phyloP scores from a whole-genome alignment of 1,140 invertebrate genomes.

The Acyrthosiphon pisum region DNA sequence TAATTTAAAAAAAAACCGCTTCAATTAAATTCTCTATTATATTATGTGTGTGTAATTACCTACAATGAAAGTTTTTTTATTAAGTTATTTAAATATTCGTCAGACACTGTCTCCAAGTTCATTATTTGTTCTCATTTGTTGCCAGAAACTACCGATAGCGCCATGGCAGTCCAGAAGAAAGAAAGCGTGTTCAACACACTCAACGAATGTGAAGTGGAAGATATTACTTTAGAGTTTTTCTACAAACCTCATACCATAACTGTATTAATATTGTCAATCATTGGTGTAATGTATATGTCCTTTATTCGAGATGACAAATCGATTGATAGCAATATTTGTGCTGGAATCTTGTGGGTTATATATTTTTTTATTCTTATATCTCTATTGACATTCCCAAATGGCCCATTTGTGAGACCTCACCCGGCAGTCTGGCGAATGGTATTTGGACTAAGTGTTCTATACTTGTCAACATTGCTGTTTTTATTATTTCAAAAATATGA shows the following conservation, averaged over 20 bases:
- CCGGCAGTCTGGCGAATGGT: conserved; percentile 87
- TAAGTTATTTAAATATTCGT: not conserved
- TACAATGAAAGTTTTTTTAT: not conserved
- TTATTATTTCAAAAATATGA: conserved; percentile 93
- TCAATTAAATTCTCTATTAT: not conserved
- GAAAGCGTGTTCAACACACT: conserved; percentile 73
- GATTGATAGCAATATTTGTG: conserved; percentile 83
- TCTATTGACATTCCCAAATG: conserved; percentile 97
- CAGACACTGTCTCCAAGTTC: conserved; percentile 45
- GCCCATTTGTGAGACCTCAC: conserved; percentile 93
- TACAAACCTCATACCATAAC: conserved; percentile 98
- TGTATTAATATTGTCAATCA: conserved; percentile 83
- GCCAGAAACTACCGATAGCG: conserved; percentile 38
- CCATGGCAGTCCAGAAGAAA: conserved; percentile 51
- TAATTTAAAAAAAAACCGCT: not conserved
- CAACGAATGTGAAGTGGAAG: conserved; percentile 93
- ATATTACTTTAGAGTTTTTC: conserved; percentile 96
- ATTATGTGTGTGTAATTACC: not conserved
- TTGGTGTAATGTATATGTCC: conserved; percentile 88
- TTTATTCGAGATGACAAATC: conserved; percentile 69
- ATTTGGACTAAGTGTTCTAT: conserved; percentile 91
- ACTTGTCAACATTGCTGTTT: conserved; percentile 85
- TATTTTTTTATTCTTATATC: conserved; percentile 97
- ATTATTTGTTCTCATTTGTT: conserved; percentile 55
- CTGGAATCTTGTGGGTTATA: conserved; percentile 87